Evolutionary conservation across 2,888 invertebrate species (phyloP).

Genomic region (Halocaridina rubra): DNA sequence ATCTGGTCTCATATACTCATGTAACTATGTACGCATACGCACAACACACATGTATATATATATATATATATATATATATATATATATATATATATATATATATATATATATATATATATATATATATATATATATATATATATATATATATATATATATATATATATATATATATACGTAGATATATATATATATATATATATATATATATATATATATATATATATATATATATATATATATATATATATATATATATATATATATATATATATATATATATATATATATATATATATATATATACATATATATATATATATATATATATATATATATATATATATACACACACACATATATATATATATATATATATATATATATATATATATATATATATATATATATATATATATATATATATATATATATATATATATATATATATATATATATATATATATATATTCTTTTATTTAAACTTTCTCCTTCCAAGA

Average conservation of each 20-base stretch:
- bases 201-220: slow-evolving; percentile 6
- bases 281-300: slow-evolving; percentile 10
- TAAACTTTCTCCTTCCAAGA: too few relatives aligned
- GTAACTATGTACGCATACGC: too few relatives aligned
- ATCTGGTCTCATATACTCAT: too few relatives aligned
- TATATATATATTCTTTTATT: too few relatives aligned
- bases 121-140: slow-evolving; percentile 17
- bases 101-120: slow-evolving; percentile 7
- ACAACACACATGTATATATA: background rate
- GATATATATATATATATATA: slow-evolving; percentile 9
- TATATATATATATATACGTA: slow-evolving; percentile 1
- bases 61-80: background rate
- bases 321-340: background rate
- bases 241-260: slow-evolving; percentile 5
- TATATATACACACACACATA: background rate
- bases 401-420: background rate
- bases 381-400: background rate
- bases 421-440: background rate
- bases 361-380: background rate
- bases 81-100: background rate
- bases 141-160: slow-evolving; percentile 5
- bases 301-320: background rate
- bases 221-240: background rate
- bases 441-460: too few relatives aligned
- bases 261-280: slow-evolving; percentile 4